Conservation (phyloP, 53 echinoderm and acorn worm species). For the Echinarachnius parma region DNA sequence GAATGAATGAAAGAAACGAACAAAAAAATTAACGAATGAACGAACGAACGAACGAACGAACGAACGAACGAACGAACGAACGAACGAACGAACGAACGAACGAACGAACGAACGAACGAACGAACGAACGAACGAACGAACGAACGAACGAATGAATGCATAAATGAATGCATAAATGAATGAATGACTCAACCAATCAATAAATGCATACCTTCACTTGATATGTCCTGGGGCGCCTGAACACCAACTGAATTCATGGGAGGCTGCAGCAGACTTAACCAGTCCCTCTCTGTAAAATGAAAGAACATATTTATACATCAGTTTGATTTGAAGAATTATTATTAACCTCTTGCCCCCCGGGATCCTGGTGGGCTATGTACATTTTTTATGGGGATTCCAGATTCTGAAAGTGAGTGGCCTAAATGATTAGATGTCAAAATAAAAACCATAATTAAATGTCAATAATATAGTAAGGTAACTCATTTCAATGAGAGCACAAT, state of each 20-base stretch:
- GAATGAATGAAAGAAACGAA: neutral
- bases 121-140: neutral
- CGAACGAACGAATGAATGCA: neutral
- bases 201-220: slow-evolving; percentile 11
- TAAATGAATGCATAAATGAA: neutral
- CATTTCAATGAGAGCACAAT: too few species aligned
- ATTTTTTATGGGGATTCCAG: too few species aligned
- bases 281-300: slow-evolving; percentile 63
- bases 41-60: neutral
- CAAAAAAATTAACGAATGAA: neutral
- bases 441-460: too few species aligned
- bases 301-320: too few species aligned
- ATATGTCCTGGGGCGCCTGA: slow-evolving; percentile 67
- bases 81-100: neutral
- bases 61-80: neutral
- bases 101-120: neutral
- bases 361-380: too few species aligned
- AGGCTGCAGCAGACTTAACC: slow-evolving; percentile 66
- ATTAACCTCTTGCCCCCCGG: too few species aligned
- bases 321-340: too few species aligned
- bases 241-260: slow-evolving; percentile 66
- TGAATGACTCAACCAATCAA: neutral
- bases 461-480: too few species aligned
- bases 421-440: too few species aligned
- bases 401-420: too few species aligned